Evolutionary conservation across 2,113 vertebrate species (phyloP), one percentile per base, ranked within the genome.

Genomic region (Albula goreensis): DNA sequence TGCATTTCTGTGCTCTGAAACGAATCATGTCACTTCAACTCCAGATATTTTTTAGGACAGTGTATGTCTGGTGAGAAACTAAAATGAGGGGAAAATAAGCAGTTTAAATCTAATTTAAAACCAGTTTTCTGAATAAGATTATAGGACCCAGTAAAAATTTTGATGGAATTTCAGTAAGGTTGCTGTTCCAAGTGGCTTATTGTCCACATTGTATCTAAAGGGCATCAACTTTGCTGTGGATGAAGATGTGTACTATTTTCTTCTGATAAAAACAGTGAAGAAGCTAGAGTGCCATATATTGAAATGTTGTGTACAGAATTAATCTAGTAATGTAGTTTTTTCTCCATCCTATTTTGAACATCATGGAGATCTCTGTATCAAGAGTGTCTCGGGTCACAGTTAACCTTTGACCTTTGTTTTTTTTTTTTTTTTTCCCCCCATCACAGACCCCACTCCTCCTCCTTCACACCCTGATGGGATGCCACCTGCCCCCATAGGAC

Each of bases 381-480:
- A n/a, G n/a, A n/a, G 31, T 56, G 53, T 56, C 2, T 56, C 53
- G 53, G 53, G 12, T 56, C 31, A 74, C 9, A 31, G 22, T n/a
- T 74, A 25, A 74, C n/a, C n/a, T 7, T 22, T 74, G 22, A 2
- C 22, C n/a, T 74, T 22, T 74, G n/a, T 9, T 3, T 6, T 5
- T 31, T 8, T 83, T 5, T 31, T 8, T 83, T 22, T 48, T 53
- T 31, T 41, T 78, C 81, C 19, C 56, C 19, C 11, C 22, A 10
- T 22, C 51, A 49, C 89, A 93, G 88, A 4, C 90, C 96, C 1
- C 87, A 94, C 87, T 89, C 85, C 94, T 86, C 89, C 96, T 1
- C 87, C 87, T 83, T 86, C 94, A 8, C 95, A 95, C 91, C 89
- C 95, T 0, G 98, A 98, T 78, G 97, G 96, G 84, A 93, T 95